Evolutionary conservation across 2,888 invertebrate genomes (phyloP).

Genomic region (Cryptocephalus moraei): DNA sequence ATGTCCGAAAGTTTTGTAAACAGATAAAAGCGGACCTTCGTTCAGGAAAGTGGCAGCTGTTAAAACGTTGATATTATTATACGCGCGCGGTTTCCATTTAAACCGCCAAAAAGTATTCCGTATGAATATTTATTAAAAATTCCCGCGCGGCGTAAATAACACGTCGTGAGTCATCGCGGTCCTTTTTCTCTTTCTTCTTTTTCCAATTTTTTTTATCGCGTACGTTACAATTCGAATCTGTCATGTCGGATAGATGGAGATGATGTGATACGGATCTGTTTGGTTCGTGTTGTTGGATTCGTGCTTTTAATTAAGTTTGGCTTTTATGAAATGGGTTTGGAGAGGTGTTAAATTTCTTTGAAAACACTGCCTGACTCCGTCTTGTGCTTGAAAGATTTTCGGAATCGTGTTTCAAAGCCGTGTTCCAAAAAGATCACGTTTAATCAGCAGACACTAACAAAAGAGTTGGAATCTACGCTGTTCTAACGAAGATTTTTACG

Average conservation of each 20-base stretch:
- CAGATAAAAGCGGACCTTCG: conserved; percentile 7
- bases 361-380: too few relatives aligned
- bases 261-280: conserved; percentile 8
- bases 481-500: too few relatives aligned
- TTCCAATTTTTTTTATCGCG: too few relatives aligned
- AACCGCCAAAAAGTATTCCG: conserved; percentile 1
- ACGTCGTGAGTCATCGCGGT: conserved; percentile 5
- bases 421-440: too few relatives aligned
- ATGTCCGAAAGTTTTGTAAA: conserved; percentile 9
- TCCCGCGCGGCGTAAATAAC: conserved; percentile 3
- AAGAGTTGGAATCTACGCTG: too few relatives aligned
- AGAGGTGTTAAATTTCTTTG: too few relatives aligned
- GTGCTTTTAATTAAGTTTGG: conserved; percentile 6
- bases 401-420: too few relatives aligned
- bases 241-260: conserved; percentile 5
- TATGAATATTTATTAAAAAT: conserved; percentile 7
- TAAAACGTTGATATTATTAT: conserved; percentile 6
- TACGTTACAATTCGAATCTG: conserved; percentile 1
- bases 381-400: too few relatives aligned
- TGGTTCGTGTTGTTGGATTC: conserved; percentile 4
- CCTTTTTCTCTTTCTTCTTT: neutral
- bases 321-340: neutral
- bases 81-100: conserved; percentile 2
- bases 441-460: too few relatives aligned
- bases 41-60: conserved; percentile 10